A percentile compares a stretch with the other conserved stretches of the same genome.
These are phyloP conservation scores for Ataeniobius toweri DNA, from an alignment of 2,797 vertebrate species.

Conservation along the genomic window DNA sequence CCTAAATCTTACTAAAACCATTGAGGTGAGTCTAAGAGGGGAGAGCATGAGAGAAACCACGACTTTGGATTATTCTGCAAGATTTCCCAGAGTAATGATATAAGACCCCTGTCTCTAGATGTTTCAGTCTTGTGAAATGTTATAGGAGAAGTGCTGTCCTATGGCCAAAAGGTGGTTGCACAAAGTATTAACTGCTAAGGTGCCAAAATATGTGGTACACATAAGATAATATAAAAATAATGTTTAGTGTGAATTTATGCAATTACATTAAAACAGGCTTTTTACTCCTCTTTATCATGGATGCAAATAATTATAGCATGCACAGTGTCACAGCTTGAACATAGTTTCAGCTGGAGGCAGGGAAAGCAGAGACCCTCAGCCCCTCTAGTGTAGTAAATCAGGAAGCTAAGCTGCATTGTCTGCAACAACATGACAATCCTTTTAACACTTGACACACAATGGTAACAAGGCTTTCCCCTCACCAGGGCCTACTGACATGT, in stretches of 20 bases:
- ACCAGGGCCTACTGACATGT: slow-evolving; percentile 47
- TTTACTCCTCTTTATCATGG: not conserved
- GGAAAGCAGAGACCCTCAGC: slow-evolving; percentile 27
- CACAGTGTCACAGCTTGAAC: slow-evolving; percentile 1
- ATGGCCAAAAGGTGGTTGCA: not conserved
- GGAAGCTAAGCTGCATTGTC: slow-evolving; percentile 56
- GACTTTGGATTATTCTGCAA: not conserved
- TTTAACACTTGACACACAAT: slow-evolving; percentile 67
- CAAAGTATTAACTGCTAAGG: not conserved
- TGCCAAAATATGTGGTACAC: not conserved
- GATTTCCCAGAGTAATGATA: not conserved
- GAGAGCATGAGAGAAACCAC: too few species aligned
- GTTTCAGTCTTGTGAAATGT: not conserved
- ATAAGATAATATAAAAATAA: not conserved
- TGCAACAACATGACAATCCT: slow-evolving; percentile 67
- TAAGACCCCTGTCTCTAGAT: not conserved
- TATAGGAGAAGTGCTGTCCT: not conserved
- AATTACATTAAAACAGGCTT: not conserved
- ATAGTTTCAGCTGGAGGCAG: slow-evolving; percentile 10
- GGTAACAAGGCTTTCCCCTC: slow-evolving; percentile 39
- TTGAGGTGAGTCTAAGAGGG: not conserved
- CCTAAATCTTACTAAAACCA: not conserved
- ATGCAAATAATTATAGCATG: not conserved
- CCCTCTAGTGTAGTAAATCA: slow-evolving; percentile 51
- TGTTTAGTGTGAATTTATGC: not conserved